Evolutionary conservation across 2,113 vertebrate genomes (phyloP).

Genomic region (Sylvietta virens): DNA sequence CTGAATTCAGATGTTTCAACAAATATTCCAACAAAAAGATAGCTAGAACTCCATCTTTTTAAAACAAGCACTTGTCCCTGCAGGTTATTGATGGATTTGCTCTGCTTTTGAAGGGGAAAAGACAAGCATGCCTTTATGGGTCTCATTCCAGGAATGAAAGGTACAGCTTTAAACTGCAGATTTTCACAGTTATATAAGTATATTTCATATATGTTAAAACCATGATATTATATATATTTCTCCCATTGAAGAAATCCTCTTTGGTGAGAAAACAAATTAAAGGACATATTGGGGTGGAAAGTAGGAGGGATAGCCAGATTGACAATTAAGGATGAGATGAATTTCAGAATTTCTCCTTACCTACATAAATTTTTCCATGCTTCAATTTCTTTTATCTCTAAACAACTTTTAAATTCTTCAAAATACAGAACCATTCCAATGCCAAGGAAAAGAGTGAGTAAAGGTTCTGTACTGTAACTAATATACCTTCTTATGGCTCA

Average conservation of each 20-base stretch:
- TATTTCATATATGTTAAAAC: background rate
- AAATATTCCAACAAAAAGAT: background rate
- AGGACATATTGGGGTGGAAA: background rate
- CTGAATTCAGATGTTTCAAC: background rate
- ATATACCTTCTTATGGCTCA: background rate
- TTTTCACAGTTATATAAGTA: background rate
- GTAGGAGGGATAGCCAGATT: rapidly evolving
- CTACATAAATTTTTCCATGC: background rate
- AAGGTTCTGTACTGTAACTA: background rate
- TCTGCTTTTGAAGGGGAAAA: background rate
- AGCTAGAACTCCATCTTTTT: background rate
- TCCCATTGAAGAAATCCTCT: background rate
- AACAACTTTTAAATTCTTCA: background rate
- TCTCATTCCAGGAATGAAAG: background rate
- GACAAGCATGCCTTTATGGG: background rate
- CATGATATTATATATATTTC: background rate
- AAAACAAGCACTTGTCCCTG: background rate
- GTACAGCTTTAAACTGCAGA: background rate
- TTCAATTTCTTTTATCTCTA: background rate
- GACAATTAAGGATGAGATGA: background rate
- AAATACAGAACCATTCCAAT: background rate
- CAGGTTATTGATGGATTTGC: background rate
- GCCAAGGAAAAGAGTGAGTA: background rate
- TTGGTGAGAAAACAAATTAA: background rate
- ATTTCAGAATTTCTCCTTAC: background rate